Conservation (phyloP, 1,140 invertebrate genomes). For the Metopolophium dirhodum region DNA sequence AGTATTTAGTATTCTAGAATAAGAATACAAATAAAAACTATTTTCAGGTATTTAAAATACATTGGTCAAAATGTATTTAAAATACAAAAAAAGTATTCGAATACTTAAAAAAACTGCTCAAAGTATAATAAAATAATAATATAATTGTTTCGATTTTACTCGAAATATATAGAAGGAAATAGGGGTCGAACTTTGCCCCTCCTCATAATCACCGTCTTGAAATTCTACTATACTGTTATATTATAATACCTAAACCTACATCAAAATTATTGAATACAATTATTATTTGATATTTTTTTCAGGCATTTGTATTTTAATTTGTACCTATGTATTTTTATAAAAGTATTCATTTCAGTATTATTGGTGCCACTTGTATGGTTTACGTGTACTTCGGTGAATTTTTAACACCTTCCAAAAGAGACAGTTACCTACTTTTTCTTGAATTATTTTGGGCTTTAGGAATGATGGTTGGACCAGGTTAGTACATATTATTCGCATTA, state of each 20-base stretch:
- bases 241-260: background rate
- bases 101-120: too few species aligned
- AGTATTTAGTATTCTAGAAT: too few species aligned
- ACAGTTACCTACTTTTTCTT: constrained; percentile 26
- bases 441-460: constrained; percentile 37
- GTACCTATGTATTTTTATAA: background rate
- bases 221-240: background rate
- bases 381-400: constrained; percentile 44
- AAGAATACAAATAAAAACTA: too few species aligned
- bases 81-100: too few species aligned
- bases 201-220: background rate
- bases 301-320: background rate
- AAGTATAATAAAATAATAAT: too few species aligned
- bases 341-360: constrained; percentile 16
- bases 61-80: too few species aligned
- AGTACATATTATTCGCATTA: background rate
- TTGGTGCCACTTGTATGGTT: constrained; percentile 35
- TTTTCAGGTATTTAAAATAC: too few species aligned
- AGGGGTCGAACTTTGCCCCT: background rate
- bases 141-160: background rate
- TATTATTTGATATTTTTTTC: background rate
- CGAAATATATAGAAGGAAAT: background rate
- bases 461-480: constrained; percentile 22
- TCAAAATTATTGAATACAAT: background rate
- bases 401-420: constrained; percentile 18